Conservation (phyloP, 37 sponge, comb jelly and placozoan genomes). For the Aplysina aerophoba region DNA sequence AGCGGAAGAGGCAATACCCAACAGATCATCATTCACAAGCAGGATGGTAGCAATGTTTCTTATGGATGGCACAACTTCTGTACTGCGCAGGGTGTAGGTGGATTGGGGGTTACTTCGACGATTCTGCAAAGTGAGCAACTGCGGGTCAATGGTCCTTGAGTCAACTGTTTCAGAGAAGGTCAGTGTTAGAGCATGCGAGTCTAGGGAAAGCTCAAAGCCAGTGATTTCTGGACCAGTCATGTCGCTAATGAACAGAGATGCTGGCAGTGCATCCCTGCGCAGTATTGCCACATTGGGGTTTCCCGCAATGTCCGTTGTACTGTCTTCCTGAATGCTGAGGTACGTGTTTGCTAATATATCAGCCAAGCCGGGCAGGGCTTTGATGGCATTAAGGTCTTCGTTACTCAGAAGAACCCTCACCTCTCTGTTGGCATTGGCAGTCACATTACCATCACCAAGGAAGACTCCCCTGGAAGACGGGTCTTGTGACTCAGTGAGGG, state of each 20-base stretch:
- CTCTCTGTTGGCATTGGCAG: neutral
- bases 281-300: slow-evolving; percentile 55
- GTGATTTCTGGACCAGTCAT: slow-evolving; percentile 65
- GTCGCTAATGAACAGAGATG: slow-evolving; percentile 49
- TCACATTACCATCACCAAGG: slow-evolving; percentile 40
- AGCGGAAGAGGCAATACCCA: neutral
- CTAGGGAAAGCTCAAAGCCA: slow-evolving; percentile 66
- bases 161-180: slow-evolving; percentile 86
- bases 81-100: slow-evolving; percentile 54
- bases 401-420: slow-evolving; percentile 41
- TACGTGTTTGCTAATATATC: slow-evolving; percentile 58
- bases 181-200: slow-evolving; percentile 51
- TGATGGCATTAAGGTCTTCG: slow-evolving; percentile 68
- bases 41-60: slow-evolving; percentile 50
- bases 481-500: slow-evolving; percentile 31
- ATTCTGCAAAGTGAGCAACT: slow-evolving; percentile 66
- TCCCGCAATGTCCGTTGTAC: slow-evolving; percentile 68
- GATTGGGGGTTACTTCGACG: slow-evolving; percentile 36
- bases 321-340: slow-evolving; percentile 58
- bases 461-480: slow-evolving; percentile 30
- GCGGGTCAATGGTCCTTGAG: slow-evolving; percentile 54
- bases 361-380: slow-evolving; percentile 59
- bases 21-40: neutral
- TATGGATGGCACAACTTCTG: slow-evolving; percentile 48
- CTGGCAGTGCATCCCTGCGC: slow-evolving; percentile 40